A percentile compares a stretch with the other conserved stretches of the same genome.
These are phyloP conservation scores for Machimus atricapillus DNA, from an alignment of 2,888 invertebrate genomes.

Conservation along the genomic window DNA sequence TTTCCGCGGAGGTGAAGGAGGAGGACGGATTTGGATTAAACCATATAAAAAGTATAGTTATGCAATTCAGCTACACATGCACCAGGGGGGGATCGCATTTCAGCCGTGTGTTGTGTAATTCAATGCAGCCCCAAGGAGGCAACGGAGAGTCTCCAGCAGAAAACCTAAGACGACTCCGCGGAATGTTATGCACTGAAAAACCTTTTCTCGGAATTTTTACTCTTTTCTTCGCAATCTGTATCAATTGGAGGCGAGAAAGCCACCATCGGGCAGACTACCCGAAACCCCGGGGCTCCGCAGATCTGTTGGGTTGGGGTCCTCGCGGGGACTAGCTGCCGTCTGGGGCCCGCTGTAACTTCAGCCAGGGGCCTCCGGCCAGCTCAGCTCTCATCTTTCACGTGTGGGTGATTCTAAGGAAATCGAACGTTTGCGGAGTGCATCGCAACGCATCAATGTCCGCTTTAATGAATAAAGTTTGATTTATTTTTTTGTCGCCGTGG, in stretches of 20 bases:
- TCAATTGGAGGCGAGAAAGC: conserved; percentile 7
- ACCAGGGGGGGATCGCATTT: not conserved
- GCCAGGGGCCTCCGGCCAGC: not conserved
- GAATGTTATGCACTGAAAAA: conserved; percentile 28
- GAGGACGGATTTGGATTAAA: not conserved
- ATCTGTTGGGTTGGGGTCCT: not conserved
- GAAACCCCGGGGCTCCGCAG: not conserved
- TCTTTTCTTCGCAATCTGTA: not conserved
- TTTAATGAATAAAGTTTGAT: conserved; percentile 33
- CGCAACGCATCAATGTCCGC: conserved; percentile 37
- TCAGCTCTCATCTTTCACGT: conserved; percentile 31
- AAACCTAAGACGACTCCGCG: conserved; percentile 25
- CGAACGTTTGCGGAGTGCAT: conserved; percentile 31
- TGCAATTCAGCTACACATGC: conserved; percentile 5
- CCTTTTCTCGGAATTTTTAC: conserved; percentile 21
- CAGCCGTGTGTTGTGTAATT: conserved; percentile 33
- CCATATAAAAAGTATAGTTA: not conserved
- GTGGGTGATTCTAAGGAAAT: conserved; percentile 39
- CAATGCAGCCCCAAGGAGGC: conserved; percentile 3
- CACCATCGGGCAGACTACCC: not conserved
- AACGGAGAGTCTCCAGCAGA: not conserved
- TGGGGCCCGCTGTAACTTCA: too few species aligned
- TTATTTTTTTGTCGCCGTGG: conserved; percentile 24
- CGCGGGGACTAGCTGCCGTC: not conserved
- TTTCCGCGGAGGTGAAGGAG: not conserved